Evolutionary conservation across 2,888 invertebrate genomes (phyloP).

Genomic region (Trichopoda pennipes): DNA sequence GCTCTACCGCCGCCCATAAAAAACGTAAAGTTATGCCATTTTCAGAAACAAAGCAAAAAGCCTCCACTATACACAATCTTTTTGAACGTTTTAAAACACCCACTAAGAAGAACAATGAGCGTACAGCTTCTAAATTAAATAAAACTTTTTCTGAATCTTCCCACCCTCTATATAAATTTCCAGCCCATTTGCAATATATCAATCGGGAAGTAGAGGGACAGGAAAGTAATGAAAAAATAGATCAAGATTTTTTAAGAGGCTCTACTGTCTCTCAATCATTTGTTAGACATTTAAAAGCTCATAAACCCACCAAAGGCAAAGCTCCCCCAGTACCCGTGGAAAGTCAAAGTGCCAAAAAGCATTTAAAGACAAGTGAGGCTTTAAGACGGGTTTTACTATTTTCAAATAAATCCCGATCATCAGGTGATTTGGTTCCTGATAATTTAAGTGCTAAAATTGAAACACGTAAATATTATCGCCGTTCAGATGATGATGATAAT

Average conservation of each 20-base stretch:
- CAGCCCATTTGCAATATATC: conserved; percentile 73
- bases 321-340: conserved; percentile 72
- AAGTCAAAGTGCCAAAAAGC: conserved; percentile 24
- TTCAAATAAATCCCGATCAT: conserved; percentile 76
- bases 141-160: conserved; percentile 73
- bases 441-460: conserved; percentile 73
- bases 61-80: conserved; percentile 76
- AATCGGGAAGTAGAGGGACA: conserved; percentile 66
- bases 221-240: conserved; percentile 68
- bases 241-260: conserved; percentile 79
- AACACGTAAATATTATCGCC: conserved; percentile 76
- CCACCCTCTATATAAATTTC: conserved; percentile 71
- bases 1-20: conserved; percentile 55
- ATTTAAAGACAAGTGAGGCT: conserved; percentile 42
- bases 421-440: conserved; percentile 77
- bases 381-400: conserved; percentile 67
- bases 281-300: conserved; percentile 76
- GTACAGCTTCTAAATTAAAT: conserved; percentile 55
- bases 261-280: conserved; percentile 80
- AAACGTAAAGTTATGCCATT: conserved; percentile 64
- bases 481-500: conserved; percentile 36
- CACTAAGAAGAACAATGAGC: conserved; percentile 24
- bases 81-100: conserved; percentile 75
- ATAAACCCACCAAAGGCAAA: conserved; percentile 72
- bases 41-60: conserved; percentile 70